These are phyloP conservation scores for Apodemus speciosus DNA, from an alignment of 2,113 vertebrate genomes.

Conservation along the genomic window DNA sequence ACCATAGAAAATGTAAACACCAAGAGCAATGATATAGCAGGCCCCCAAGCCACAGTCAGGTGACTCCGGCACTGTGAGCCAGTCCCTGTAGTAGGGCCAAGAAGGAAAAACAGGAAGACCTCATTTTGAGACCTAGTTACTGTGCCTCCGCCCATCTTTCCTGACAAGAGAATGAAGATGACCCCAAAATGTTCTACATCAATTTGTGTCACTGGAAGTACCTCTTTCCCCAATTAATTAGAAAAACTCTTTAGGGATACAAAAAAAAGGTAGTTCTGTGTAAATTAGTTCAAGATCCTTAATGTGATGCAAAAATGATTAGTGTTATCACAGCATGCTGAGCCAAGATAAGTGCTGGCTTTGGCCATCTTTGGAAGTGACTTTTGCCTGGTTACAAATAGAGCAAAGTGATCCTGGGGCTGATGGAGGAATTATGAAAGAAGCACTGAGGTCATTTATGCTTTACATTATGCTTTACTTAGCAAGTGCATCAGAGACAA, in stretches of 20 bases:
- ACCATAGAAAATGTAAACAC: background rate
- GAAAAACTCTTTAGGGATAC: constrained; percentile 64
- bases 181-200: constrained; percentile 49
- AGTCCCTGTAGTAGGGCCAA: background rate
- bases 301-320: constrained; percentile 45
- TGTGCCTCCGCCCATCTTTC: constrained; percentile 57
- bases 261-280: constrained; percentile 58
- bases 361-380: constrained; percentile 41
- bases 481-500: constrained; percentile 36
- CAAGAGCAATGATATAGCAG: background rate
- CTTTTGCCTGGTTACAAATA: background rate
- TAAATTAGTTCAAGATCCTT: constrained; percentile 57
- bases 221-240: constrained; percentile 68
- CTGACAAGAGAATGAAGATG: constrained; percentile 43
- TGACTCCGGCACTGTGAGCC: background rate
- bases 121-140: constrained; percentile 46
- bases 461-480: constrained; percentile 60
- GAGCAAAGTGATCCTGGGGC: background rate
- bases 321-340: background rate
- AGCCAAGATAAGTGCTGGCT: background rate
- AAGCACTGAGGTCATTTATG: constrained; percentile 12
- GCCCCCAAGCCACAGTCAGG: background rate
- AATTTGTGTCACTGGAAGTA: constrained; percentile 60
- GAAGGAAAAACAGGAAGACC: background rate
- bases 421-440: background rate